phyloP scores from a whole-genome alignment of 2,113 vertebrate species.

The Mustela nigripes region DNA sequence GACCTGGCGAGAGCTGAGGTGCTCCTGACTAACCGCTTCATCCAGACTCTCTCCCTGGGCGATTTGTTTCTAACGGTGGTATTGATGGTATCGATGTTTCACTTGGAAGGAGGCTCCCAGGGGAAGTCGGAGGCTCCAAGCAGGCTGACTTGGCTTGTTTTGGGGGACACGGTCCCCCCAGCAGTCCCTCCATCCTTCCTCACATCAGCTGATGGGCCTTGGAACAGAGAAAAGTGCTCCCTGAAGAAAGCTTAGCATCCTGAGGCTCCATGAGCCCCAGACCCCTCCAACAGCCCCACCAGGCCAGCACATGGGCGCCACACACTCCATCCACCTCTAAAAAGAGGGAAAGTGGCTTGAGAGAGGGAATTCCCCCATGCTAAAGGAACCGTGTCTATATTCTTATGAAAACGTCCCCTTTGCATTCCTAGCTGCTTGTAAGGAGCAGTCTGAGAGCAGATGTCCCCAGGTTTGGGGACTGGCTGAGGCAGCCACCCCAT shows the following conservation, averaged over 20 bases:
- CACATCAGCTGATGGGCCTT: not conserved
- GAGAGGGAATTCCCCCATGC: not conserved
- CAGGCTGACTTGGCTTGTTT: not conserved
- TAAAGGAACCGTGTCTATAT: not conserved
- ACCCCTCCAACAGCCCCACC: accelerated
- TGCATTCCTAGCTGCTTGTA: not conserved
- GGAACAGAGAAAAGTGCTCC: accelerated
- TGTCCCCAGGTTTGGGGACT: not conserved
- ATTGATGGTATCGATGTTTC: not conserved
- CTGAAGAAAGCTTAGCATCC: not conserved
- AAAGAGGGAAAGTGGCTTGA: not conserved
- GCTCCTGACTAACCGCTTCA: not conserved
- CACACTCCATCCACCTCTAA: not conserved
- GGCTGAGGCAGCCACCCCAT: not conserved
- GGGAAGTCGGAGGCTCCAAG: accelerated
- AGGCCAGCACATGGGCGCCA: accelerated
- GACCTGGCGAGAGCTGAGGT: not conserved
- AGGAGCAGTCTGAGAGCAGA: not conserved
- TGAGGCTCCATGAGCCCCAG: accelerated
- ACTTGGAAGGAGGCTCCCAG: not conserved
- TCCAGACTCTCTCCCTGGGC: accelerated
- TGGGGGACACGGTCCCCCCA: not conserved
- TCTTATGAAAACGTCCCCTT: not conserved
- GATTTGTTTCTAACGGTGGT: not conserved
- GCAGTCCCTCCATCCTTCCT: not conserved